Percentiles rank a stretch among this genome's conserved stretches.
Evolutionary conservation across 2,797 vertebrate genomes (phyloP).

Genomic region (Cygnus olor): DNA sequence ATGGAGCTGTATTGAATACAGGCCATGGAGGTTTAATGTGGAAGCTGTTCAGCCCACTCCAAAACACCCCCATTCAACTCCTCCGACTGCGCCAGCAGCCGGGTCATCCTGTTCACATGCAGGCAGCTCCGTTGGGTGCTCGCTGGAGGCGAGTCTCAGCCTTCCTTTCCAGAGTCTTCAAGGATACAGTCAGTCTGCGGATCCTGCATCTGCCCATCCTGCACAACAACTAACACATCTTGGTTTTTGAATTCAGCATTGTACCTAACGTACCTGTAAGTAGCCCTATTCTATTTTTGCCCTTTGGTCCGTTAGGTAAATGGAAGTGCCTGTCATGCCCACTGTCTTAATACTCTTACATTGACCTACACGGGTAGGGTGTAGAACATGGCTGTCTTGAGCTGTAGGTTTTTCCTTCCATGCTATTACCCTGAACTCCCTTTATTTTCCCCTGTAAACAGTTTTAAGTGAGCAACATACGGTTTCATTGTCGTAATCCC

Average conservation of each 20-base stretch:
- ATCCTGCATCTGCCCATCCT: neutral
- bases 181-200: neutral
- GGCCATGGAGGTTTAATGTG: too few species aligned
- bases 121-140: neutral
- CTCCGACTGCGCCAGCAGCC: too few species aligned
- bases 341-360: neutral
- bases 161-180: neutral
- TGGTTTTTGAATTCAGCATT: neutral
- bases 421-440: neutral
- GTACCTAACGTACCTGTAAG: neutral
- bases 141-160: neutral
- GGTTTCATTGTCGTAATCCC: neutral
- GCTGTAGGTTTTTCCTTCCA: neutral
- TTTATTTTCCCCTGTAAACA: neutral
- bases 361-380: neutral
- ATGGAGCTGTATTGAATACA: too few species aligned
- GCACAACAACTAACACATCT: neutral
- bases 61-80: too few species aligned
- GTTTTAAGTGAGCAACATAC: neutral
- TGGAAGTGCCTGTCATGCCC: neutral
- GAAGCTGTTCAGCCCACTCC: too few species aligned
- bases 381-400: neutral
- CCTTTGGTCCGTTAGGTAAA: neutral
- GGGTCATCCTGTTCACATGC: too few species aligned
- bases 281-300: neutral